A percentile compares a stretch with the other conserved stretches of the same genome.
phyloP scores from a whole-genome alignment of 2,797 vertebrate genomes.

The Micromesistius poutassou region DNA sequence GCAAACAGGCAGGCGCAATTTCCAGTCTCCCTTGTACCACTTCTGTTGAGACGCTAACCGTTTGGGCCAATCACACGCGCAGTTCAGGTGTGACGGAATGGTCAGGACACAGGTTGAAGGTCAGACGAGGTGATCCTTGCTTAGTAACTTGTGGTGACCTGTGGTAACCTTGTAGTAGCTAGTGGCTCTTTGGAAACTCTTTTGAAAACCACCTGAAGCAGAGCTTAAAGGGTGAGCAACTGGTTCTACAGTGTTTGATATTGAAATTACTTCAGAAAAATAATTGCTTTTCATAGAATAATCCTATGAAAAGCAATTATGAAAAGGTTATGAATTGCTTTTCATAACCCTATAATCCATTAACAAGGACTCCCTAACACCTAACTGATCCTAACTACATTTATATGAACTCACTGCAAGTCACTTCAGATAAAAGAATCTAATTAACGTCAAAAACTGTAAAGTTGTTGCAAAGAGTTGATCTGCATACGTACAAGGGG shows the following conservation, averaged over 20 bases:
- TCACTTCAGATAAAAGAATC: neutral
- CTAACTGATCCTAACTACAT: too few relatives aligned
- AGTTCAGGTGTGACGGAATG: too few relatives aligned
- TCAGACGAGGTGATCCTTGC: neutral
- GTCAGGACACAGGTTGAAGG: too few relatives aligned
- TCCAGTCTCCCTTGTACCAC: too few relatives aligned
- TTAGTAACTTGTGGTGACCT: neutral
- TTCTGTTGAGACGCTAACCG: neutral
- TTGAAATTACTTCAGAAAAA: neutral
- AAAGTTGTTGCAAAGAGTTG: too few relatives aligned
- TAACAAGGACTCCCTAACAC: neutral
- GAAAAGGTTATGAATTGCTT: too few relatives aligned
- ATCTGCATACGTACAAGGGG: too few relatives aligned
- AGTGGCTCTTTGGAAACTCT: neutral
- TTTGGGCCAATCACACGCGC: too few relatives aligned
- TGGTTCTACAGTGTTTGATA: neutral
- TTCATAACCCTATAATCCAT: too few relatives aligned
- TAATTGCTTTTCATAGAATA: neutral
- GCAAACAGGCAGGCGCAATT: neutral
- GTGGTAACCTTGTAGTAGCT: neutral
- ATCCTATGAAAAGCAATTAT: too few relatives aligned
- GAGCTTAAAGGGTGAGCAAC: neutral
- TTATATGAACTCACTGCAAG: neutral
- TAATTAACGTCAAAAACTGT: too few relatives aligned
- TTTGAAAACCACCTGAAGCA: neutral